phyloP scores from a whole-genome alignment of 2,888 invertebrate genomes.

The Cabera pusaria region DNA sequence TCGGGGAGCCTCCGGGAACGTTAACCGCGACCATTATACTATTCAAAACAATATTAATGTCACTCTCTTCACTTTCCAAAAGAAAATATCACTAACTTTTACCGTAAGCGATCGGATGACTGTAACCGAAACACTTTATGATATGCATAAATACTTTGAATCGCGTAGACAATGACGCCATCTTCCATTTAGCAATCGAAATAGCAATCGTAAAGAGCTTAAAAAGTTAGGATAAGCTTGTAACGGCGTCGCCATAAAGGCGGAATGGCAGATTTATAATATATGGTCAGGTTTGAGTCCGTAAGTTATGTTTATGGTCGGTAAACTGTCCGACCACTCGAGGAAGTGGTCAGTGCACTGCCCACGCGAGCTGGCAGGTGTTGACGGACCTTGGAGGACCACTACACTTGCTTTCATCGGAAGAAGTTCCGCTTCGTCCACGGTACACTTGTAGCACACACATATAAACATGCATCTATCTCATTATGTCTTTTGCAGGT shows the following conservation, averaged over 20 bases:
- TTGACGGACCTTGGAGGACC: conserved; percentile 1
- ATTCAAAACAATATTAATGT: conserved; percentile 18
- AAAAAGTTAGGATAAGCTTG: conserved; percentile 21
- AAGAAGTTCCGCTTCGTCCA: too few species aligned
- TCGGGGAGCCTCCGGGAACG: conserved; percentile 9
- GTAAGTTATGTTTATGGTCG: conserved; percentile 29
- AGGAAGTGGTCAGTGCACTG: conserved; percentile 10
- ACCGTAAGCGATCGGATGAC: too few species aligned
- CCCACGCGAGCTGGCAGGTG: conserved; percentile 23
- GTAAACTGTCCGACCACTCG: conserved; percentile 18
- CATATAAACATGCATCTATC: too few species aligned
- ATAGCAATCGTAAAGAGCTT: conserved; percentile 23
- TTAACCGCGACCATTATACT: conserved; percentile 12
- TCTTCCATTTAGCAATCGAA: conserved; percentile 15
- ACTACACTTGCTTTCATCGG: conserved; percentile 2
- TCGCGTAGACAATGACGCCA: conserved; percentile 18
- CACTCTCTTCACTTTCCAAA: conserved; percentile 7
- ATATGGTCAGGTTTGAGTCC: conserved; percentile 21
- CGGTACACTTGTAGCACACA: too few species aligned
- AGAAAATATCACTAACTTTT: background rate
- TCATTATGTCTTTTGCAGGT: too few species aligned
- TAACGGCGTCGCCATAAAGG: conserved; percentile 24
- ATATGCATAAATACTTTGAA: too few species aligned
- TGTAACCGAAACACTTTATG: too few species aligned
- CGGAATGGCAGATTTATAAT: conserved; percentile 26